Evolutionary conservation across 1,140 invertebrate species (phyloP).

Genomic region (Panagrolaimus sp.): DNA sequence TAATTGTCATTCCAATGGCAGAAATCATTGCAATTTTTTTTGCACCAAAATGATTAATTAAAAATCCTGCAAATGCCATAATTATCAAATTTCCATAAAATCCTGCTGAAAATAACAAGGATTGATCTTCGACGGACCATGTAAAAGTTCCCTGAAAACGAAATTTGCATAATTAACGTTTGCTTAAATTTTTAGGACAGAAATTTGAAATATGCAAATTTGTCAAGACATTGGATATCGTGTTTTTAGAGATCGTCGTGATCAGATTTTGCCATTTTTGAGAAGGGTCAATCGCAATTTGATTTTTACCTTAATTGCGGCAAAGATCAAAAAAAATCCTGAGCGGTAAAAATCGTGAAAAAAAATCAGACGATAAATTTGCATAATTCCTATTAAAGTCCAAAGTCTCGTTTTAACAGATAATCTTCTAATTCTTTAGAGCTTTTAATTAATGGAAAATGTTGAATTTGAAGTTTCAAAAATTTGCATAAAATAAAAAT

Average conservation of each 20-base stretch:
- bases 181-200: not conserved
- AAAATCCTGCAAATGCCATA: conserved; percentile 33
- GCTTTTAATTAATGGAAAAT: too few relatives aligned
- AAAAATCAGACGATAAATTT: too few relatives aligned
- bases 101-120: conserved; percentile 29
- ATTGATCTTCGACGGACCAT: conserved; percentile 28
- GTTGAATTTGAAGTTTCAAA: too few relatives aligned
- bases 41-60: conserved; percentile 38
- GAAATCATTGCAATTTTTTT: conserved; percentile 31
- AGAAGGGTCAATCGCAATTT: not conserved
- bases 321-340: too few relatives aligned
- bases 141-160: conserved; percentile 31
- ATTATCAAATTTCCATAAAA: conserved; percentile 39
- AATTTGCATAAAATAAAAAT: too few relatives aligned
- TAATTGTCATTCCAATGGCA: conserved; percentile 18
- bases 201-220: not conserved
- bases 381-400: too few relatives aligned
- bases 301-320: too few relatives aligned
- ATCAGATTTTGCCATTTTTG: not conserved
- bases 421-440: too few relatives aligned
- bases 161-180: not conserved
- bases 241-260: not conserved
- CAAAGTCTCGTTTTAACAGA: too few relatives aligned
- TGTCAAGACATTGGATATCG: not conserved
- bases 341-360: too few relatives aligned